Evolutionary conservation across 30 jellyfish, hydroid and myxozoan species (phyloP), one percentile per base, ranked within the genome.

Genomic region (Sanderia malayensis): DNA sequence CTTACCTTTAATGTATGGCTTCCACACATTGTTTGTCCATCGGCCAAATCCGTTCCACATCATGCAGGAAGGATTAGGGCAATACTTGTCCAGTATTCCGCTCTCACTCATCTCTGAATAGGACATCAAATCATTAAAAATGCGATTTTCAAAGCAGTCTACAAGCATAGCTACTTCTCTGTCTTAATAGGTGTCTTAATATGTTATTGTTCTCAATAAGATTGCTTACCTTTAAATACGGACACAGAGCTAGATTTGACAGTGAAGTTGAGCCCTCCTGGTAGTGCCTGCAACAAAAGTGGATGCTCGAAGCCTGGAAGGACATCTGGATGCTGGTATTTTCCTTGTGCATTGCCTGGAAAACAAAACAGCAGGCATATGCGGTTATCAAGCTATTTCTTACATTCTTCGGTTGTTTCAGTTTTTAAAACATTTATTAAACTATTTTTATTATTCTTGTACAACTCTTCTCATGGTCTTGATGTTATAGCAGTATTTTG

Each of bases 21-120:
- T 49, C 98, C 98, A 92, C 0, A 6, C 44, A 23, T 73, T 33
- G 60, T 79, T 46, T 4, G 34, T 41, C 98, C 98, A 92, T 57
- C 87, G 49, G 15, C 98, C 98, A 44, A 74, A 92, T 2, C 96
- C 96, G 71, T 92, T 95, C 96, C 94, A 76, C 84, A 92, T 76
- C 78, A 75, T 49, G 85, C 96, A 92, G 2, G 90, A 21, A n/a
- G 88, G 86, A 25, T 67, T 68, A 41, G 95, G 93, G 44, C 90
- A 76, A 44, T 46, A 60, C 32, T 70, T 61, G 44, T 77, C 81
- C 67, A 78, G 59, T 20, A 87, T 10, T 34, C 95, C 95, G 29
- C 65, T 73, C 37, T 23, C 67, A 11, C 32, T 67, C 79, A 74
- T 69, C 28, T 73, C 95, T 81, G 79, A 18, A 52, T 9, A 37